phyloP scores from a whole-genome alignment of 1,140 invertebrate species.

The Leguminivora glycinivorella region DNA sequence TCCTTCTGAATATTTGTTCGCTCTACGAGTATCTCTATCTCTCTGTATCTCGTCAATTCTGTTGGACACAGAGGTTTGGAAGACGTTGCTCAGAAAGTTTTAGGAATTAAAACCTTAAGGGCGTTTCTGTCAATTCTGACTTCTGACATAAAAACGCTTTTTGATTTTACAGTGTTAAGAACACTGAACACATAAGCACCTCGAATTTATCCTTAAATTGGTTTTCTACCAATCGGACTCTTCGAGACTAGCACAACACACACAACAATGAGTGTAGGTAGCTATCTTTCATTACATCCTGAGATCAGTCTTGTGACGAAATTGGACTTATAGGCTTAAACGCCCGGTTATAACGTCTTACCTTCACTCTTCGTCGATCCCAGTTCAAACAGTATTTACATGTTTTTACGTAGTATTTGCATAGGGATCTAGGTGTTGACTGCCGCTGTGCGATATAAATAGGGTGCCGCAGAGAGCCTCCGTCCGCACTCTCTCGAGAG shows the following conservation, averaged over 20 bases:
- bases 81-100: too few relatives aligned
- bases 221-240: background rate
- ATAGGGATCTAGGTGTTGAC: slow-evolving; percentile 60
- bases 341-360: background rate
- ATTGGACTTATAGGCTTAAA: slow-evolving; percentile 6
- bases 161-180: too few relatives aligned
- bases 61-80: too few relatives aligned
- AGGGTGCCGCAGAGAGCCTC: slow-evolving; percentile 40
- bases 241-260: background rate
- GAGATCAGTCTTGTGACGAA: background rate
- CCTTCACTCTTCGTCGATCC: slow-evolving; percentile 43
- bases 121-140: too few relatives aligned
- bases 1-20: too few relatives aligned
- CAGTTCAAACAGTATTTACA: slow-evolving; percentile 67
- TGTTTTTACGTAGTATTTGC: slow-evolving; percentile 70
- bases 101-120: too few relatives aligned
- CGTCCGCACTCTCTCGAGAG: slow-evolving; percentile 63
- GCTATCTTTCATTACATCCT: background rate
- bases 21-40: too few relatives aligned
- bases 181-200: background rate
- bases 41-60: too few relatives aligned
- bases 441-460: slow-evolving; percentile 62
- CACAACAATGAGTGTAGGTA: background rate
- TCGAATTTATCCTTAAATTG: background rate
- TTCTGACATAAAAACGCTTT: background rate